phyloP scores from a whole-genome alignment of 2,888 invertebrate species.

The Sesia apiformis region DNA sequence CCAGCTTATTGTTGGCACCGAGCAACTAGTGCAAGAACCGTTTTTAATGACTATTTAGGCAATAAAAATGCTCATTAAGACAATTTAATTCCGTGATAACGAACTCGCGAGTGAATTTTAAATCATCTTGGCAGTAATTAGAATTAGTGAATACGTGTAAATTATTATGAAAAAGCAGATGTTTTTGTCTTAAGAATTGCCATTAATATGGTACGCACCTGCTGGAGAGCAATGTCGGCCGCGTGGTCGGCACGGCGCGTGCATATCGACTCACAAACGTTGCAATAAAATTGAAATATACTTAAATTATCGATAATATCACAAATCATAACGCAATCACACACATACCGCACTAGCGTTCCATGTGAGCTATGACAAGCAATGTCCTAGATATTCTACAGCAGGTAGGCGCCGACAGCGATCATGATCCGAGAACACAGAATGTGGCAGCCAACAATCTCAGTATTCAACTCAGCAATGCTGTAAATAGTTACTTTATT shows the following conservation, averaged over 20 bases:
- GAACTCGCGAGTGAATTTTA: constrained; percentile 19
- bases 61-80: constrained; percentile 29
- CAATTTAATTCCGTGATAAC: constrained; percentile 15
- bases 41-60: constrained; percentile 15
- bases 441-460: no score
- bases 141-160: constrained; percentile 47
- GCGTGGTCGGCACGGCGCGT: not conserved
- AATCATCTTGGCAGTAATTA: constrained; percentile 44
- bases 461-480: no score
- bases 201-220: constrained; percentile 55
- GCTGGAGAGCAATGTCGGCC: constrained; percentile 33
- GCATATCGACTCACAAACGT: not conserved
- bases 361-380: constrained; percentile 58
- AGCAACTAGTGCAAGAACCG: not conserved
- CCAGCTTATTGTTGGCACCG: not conserved
- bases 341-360: constrained; percentile 38
- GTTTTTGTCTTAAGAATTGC: constrained; percentile 46
- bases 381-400: constrained; percentile 66
- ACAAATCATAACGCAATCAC: constrained; percentile 58
- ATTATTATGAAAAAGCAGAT: constrained; percentile 57
- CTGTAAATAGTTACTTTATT: no score
- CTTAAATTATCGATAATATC: constrained; percentile 39
- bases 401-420: constrained; percentile 39
- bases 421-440: not conserved
- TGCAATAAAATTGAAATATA: constrained; percentile 22